Percentiles rank a stretch among this genome's conserved stretches.
Conservation (phyloP, 1,140 invertebrate species). For the Orchestia grillus region DNA sequence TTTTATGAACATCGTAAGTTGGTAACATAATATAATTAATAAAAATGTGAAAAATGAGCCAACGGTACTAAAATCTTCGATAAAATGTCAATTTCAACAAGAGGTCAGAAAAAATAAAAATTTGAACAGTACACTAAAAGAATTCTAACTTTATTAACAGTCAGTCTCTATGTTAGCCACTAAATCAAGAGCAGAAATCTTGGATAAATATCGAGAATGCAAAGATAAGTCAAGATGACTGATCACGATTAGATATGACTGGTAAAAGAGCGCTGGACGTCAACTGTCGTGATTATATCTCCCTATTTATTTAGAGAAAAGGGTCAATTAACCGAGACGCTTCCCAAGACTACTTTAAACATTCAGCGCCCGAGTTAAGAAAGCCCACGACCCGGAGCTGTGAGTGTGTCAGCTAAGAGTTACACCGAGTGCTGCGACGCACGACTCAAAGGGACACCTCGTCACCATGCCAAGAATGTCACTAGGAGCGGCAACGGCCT, state of each 20-base stretch:
- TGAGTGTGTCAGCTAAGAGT: background rate
- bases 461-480: slow-evolving; percentile 11
- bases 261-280: too few species aligned
- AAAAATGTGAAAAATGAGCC: background rate
- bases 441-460: background rate
- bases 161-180: background rate
- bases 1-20: background rate
- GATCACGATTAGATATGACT: background rate
- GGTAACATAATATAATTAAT: background rate
- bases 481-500: background rate
- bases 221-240: too few species aligned
- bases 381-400: background rate
- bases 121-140: background rate
- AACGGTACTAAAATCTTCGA: background rate
- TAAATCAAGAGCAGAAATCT: background rate
- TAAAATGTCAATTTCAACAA: background rate
- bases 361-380: background rate
- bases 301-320: too few species aligned
- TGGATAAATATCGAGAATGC: too few species aligned
- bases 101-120: background rate
- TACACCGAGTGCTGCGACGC: background rate
- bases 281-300: too few species aligned
- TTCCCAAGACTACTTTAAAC: background rate
- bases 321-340: too few species aligned
- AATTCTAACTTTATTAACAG: background rate